Conservation (phyloP, 2,113 vertebrate species). For the Pseudopipra pipra region DNA sequence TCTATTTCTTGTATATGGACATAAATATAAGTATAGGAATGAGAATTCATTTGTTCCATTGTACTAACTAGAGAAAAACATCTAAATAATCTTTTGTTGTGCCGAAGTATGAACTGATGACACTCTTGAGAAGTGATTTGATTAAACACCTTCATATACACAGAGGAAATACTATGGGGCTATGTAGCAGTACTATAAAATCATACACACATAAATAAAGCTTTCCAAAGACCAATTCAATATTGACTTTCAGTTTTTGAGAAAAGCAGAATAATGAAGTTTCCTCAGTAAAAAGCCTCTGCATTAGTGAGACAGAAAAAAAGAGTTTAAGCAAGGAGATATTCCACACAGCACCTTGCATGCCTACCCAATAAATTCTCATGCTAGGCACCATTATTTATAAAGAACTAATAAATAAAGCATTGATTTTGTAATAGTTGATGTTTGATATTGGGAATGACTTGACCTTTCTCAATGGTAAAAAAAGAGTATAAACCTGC, state of each 20-base stretch:
- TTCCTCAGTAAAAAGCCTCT: background rate
- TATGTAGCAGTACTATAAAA: background rate
- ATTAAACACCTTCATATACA: background rate
- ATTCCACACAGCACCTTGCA: background rate
- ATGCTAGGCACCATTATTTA: background rate
- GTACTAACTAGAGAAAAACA: background rate
- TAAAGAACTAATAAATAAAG: background rate
- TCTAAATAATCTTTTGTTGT: background rate
- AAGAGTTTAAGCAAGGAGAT: background rate
- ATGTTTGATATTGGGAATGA: background rate
- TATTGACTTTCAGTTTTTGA: background rate
- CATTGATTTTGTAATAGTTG: background rate
- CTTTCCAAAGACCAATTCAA: background rate
- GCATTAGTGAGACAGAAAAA: rapidly evolving
- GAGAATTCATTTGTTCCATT: background rate
- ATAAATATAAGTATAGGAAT: background rate
- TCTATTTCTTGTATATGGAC: background rate
- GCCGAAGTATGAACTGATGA: background rate
- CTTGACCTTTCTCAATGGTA: background rate
- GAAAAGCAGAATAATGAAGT: background rate
- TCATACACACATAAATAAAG: background rate
- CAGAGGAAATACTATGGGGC: background rate
- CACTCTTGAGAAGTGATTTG: background rate
- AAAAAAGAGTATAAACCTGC: background rate
- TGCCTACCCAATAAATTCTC: background rate